These are phyloP conservation scores for Accipiter virgatus DNA, from an alignment of 2,113 vertebrate species.

Conservation along the genomic window DNA sequence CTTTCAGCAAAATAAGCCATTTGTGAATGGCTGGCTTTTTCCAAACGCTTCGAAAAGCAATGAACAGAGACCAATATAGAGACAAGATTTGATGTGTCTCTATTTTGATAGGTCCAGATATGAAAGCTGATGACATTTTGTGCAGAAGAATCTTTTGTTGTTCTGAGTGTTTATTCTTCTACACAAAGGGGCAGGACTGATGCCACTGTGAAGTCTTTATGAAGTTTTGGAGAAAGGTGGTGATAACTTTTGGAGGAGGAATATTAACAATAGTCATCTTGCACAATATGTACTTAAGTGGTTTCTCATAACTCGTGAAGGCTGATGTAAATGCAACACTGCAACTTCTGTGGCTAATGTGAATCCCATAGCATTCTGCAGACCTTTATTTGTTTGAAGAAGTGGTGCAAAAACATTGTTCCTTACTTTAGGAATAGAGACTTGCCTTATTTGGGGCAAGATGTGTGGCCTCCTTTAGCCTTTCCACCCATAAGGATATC, in stretches of 20 bases:
- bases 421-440: background rate
- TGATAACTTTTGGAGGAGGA: background rate
- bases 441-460: background rate
- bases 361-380: background rate
- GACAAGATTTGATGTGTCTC: background rate
- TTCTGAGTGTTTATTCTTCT: background rate
- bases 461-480: background rate
- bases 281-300: background rate
- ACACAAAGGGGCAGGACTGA: background rate
- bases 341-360: no score
- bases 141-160: background rate
- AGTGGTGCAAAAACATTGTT: background rate
- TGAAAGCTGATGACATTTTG: background rate
- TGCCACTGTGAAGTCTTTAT: background rate
- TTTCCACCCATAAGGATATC: background rate
- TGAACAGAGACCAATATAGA: background rate
- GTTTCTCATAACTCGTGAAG: background rate
- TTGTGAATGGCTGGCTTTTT: background rate
- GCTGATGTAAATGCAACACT: background rate
- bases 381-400: background rate
- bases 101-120: background rate
- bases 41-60: background rate
- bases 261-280: background rate
- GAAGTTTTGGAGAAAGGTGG: background rate
- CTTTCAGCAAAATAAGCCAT: background rate